A percentile compares a stretch with the other conserved stretches of the same genome.
These are phyloP conservation scores for Boulengeromyrus knoepffleri DNA, from an alignment of 2,113 vertebrate genomes.

Conservation along the genomic window DNA sequence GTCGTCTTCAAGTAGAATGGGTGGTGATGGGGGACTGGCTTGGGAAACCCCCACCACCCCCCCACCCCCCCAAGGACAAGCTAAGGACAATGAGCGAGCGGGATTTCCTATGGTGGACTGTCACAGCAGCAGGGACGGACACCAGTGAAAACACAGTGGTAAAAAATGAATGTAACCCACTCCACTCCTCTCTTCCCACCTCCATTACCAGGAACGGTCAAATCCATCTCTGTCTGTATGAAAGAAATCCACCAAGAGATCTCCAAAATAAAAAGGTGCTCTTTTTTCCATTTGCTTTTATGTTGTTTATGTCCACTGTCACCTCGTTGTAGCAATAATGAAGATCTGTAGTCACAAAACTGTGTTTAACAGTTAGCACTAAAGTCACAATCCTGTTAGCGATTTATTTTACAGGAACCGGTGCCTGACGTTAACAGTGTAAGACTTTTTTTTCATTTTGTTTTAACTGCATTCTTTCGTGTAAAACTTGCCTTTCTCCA, in stretches of 20 bases:
- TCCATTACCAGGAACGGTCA: not conserved
- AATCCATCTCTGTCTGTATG: conserved; percentile 59
- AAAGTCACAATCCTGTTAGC: conserved; percentile 67
- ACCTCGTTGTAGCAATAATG: conserved; percentile 92
- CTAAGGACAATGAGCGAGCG: conserved; percentile 50
- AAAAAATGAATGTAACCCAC: conserved; percentile 75
- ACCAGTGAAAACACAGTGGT: conserved; percentile 30
- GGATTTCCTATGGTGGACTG: conserved; percentile 47
- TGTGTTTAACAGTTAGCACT: conserved; percentile 67
- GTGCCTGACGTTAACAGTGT: conserved; percentile 84
- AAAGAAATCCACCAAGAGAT: conserved; percentile 65
- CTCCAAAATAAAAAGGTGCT: conserved; percentile 82
- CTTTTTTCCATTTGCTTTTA: conserved; percentile 45
- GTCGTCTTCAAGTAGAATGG: not conserved
- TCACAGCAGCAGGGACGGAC: conserved; percentile 44
- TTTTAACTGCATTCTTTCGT: conserved; percentile 37
- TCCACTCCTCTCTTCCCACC: conserved; percentile 49
- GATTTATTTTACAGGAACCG: conserved; percentile 78
- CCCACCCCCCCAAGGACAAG: too few species aligned
- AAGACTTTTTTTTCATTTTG: conserved; percentile 51
- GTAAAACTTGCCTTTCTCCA: conserved; percentile 76
- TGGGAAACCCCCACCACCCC: not conserved
- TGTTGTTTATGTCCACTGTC: conserved; percentile 70
- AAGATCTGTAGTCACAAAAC: conserved; percentile 63
- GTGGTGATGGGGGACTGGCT: not conserved